A percentile compares a stretch with the other conserved stretches of the same genome.
Evolutionary conservation across 1,140 invertebrate species (phyloP).

Genomic region (Drosophila nasuta): DNA sequence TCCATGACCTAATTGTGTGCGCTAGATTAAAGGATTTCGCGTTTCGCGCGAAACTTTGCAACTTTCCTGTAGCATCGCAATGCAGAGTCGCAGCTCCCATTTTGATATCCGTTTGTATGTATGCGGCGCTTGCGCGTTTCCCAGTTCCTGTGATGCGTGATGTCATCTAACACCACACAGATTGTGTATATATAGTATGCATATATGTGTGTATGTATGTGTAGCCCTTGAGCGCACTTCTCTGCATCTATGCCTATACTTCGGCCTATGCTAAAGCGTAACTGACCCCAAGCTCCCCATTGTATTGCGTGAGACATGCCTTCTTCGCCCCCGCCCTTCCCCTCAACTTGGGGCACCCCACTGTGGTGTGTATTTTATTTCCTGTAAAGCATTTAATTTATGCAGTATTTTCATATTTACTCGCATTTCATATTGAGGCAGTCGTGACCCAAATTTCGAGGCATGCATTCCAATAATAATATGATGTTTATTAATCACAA

Average conservation of each 20-base stretch:
- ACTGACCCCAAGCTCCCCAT: constrained; percentile 53
- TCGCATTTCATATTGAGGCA: constrained; percentile 25
- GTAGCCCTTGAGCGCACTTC: constrained; percentile 4
- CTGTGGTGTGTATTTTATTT: constrained; percentile 18
- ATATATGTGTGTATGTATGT: not conserved
- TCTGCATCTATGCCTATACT: constrained; percentile 8
- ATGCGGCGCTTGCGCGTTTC: constrained; percentile 71
- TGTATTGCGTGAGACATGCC: constrained; percentile 57
- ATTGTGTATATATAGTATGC: constrained; percentile 13
- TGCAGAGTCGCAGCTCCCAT: constrained; percentile 42
- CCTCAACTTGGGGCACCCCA: too few relatives aligned
- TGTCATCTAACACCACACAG: constrained; percentile 61
- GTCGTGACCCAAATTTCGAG: constrained; percentile 32
- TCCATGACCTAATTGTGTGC: constrained; percentile 59
- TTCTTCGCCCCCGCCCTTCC: not conserved
- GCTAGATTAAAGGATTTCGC: constrained; percentile 15
- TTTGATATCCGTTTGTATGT: constrained; percentile 35
- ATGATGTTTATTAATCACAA: not conserved
- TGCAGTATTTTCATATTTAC: constrained; percentile 27
- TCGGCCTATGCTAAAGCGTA: constrained; percentile 40
- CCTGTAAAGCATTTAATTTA: constrained; percentile 44
- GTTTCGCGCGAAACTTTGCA: constrained; percentile 11
- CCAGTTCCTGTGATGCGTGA: constrained; percentile 54
- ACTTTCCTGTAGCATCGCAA: constrained; percentile 54
- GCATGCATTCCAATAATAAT: constrained; percentile 11